Conservation (phyloP, 2,797 vertebrate genomes). For the Sphenopsis melanotis region DNA sequence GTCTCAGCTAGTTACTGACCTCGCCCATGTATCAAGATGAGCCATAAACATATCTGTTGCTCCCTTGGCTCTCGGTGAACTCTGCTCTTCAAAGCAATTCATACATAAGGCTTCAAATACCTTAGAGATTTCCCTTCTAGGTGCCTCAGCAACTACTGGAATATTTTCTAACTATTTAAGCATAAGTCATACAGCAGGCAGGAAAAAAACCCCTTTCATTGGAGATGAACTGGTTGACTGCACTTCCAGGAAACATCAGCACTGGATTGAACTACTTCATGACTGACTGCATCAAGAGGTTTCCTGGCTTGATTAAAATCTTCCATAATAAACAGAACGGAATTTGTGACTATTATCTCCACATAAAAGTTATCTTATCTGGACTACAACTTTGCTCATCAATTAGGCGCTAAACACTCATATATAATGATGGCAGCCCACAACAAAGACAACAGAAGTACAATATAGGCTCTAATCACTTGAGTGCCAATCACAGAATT, state of each 20-base stretch:
- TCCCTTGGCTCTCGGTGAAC: background rate
- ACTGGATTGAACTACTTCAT: background rate
- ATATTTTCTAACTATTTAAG: background rate
- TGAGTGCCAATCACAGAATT: background rate
- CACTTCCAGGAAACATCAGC: background rate
- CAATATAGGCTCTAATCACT: background rate
- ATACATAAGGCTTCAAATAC: background rate
- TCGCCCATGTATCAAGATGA: slow-evolving; percentile 32
- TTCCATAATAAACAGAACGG: background rate
- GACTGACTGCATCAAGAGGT: background rate
- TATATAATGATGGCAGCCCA: background rate
- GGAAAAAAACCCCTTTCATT: background rate
- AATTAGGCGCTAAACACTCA: background rate
- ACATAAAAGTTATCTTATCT: background rate
- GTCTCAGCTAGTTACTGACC: slow-evolving; percentile 31
- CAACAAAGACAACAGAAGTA: background rate
- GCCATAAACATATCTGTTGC: slow-evolving; percentile 3
- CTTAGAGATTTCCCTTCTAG: background rate
- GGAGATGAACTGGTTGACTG: background rate
- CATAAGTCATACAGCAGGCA: background rate
- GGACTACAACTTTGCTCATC: background rate
- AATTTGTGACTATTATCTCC: background rate
- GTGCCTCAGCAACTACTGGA: background rate
- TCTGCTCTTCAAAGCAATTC: background rate
- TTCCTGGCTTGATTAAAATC: background rate